Evolutionary conservation across 2,888 invertebrate species (phyloP), one percentile per base, ranked within the genome.

Genomic region (Agrotis clavis): DNA sequence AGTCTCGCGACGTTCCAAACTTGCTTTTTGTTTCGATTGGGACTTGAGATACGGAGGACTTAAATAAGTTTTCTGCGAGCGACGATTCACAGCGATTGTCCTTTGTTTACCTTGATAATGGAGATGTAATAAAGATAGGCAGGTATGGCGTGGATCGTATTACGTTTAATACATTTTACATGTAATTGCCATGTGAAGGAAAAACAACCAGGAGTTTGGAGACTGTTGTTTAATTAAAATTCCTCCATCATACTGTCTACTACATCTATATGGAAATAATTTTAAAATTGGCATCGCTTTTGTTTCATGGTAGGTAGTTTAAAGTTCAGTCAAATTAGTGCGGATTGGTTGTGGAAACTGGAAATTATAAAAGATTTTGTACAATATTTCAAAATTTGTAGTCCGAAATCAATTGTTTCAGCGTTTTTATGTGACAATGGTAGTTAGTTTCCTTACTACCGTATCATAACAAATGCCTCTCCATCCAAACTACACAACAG

Each of bases 21-120:
- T 80, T 69, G 69, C 77, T 74, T 85, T 77, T 83, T 78, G 81
- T 84, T 81, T 71, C 71, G 75, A 83, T 81, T 57, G 50, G 47
- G 72, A 61, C 56, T 77, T 74, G 67, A 77, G 73, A 79, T 84
- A 78, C 21, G 57, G 35, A n/a, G 35, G 71, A 77, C 70, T 67
- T 70, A 72, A 73, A 71, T 75, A 71, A 63, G 67, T 82, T 79
- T 71, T 53, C 63, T 79, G 68, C 47, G 48, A 41, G 62, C 67
- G 35, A 53, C 60, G 13, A 73, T 71, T 74, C 74, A 66, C 60
- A 61, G 64, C 18, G 19, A 79, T 75, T 67, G 80, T 67, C 70
- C 61, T 79, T 74, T 79, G 62, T 79, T 70, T 70, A 18, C 35
- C 18, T 25, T 30, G 73, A 51, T 68, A 79, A 67, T 79, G 47